Base-by-base conservation (phyloP, 2,888 invertebrate species). In the Chymomyza caudatula region DNA sequence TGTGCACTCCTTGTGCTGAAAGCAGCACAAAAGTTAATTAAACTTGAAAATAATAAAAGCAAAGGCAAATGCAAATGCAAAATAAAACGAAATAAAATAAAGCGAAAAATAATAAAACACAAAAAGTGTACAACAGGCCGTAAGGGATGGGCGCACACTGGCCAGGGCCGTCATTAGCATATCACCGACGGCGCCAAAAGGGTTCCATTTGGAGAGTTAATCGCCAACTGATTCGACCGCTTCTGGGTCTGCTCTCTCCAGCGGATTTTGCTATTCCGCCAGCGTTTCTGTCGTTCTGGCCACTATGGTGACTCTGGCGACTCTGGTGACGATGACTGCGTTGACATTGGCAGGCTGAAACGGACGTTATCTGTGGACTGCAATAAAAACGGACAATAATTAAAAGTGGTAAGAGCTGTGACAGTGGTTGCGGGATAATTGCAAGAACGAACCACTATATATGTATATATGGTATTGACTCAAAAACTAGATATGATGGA, bases 1-100 rank as follows among this genome's bases (percentile, higher is more conserved):
- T 82, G 81, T 81, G 75, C 67, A 62, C 68, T 65, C 60, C 57
- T 64, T 43, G 56, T 55, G 71, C 56, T 67, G 74, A 76, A 78
- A 78, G 74, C 80, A 83, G 70, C 70, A 75, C 78, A 84, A 80
- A 80, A 80, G 80, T 80, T 80, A 80, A 80, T 80, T 80, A 80
- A 80, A 80, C 80, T 80, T 78, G 84, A 81, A 81, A 81, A 84
- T 84, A 81, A 80, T 84, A 80, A 84, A 84, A 80, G 75, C 84
- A 77, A 75, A 69, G 63, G 67, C 62, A 64, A 51, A 49, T 29
- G 54, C 70, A 29, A 64, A 52, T 6, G 65, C 63, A 65, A 17
- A 6, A n/a, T 23, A 13, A 60, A 22, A 58, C n/a, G 44, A 37
- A 49, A 25, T 20, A 25, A 47, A 55, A 54, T 25, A 62, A 52